Percentiles rank a stretch among this genome's conserved stretches.
Evolutionary conservation across 1,140 invertebrate genomes (phyloP).

Genomic region (Neocloeon triangulifer): DNA sequence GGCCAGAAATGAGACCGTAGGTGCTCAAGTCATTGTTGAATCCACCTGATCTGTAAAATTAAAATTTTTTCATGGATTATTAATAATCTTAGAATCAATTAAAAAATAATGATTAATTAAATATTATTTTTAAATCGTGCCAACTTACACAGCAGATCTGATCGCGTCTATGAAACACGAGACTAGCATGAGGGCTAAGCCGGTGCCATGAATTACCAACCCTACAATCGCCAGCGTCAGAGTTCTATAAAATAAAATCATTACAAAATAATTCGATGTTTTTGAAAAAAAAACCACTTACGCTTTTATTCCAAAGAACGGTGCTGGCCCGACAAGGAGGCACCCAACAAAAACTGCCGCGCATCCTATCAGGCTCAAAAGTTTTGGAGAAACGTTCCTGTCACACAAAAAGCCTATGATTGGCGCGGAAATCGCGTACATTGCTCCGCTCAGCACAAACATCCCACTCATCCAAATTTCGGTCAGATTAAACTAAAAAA

Average conservation of each 20-base stretch:
- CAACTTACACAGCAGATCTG: conserved; percentile 19
- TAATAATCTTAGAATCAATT: too few relatives aligned
- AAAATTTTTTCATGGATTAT: too few relatives aligned
- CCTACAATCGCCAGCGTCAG: conserved; percentile 18
- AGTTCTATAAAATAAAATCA: conserved; percentile 12
- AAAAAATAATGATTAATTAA: too few relatives aligned
- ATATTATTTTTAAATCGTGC: too few relatives aligned
- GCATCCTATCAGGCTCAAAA: conserved; percentile 14
- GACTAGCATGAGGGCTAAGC: conserved; percentile 21
- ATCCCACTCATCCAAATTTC: conserved; percentile 21
- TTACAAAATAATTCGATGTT: neutral
- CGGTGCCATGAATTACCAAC: conserved; percentile 22
- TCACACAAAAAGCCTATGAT: conserved; percentile 23
- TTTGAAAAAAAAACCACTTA: too few relatives aligned
- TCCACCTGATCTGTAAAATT: conserved; percentile 12
- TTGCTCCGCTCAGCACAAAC: conserved; percentile 27
- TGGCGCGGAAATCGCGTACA: conserved; percentile 25
- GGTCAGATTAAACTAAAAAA: conserved; percentile 14
- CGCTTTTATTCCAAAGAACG: conserved; percentile 13
- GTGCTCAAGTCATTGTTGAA: conserved; percentile 19
- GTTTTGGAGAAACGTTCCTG: conserved; percentile 12
- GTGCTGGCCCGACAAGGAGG: conserved; percentile 19
- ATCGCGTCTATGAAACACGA: conserved; percentile 23
- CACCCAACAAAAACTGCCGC: conserved; percentile 17
- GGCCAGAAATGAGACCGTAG: conserved; percentile 18